phyloP scores from a whole-genome alignment of 2,797 vertebrate genomes.

The Otolemur crassicaudatus region DNA sequence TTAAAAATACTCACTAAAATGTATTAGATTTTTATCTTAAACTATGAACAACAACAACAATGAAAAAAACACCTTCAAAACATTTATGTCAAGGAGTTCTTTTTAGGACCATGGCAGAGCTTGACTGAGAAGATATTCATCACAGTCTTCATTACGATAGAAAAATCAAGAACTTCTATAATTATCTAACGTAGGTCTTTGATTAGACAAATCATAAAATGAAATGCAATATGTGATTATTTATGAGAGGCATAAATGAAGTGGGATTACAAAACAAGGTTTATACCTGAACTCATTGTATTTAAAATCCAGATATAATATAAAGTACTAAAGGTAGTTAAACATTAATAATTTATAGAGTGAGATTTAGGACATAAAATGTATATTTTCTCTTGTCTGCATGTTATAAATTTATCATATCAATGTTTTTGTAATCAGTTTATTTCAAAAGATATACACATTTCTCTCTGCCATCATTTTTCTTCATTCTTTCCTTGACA shows the following conservation, averaged over 20 bases:
- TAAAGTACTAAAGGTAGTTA: background rate
- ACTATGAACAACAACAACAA: background rate
- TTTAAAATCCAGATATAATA: background rate
- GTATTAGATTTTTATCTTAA: background rate
- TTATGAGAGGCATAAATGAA: conserved; percentile 28
- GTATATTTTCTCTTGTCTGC: background rate
- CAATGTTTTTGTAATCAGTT: background rate
- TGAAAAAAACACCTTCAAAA: background rate
- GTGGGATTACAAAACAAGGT: background rate
- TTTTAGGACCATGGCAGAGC: background rate
- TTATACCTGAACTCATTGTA: background rate
- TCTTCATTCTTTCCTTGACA: background rate
- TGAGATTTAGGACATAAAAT: background rate
- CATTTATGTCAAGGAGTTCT: background rate
- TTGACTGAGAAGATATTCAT: background rate
- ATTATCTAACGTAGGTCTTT: background rate
- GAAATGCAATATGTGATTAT: background rate
- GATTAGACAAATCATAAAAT: background rate
- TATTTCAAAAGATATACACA: background rate
- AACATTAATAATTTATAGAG: background rate
- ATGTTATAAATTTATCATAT: conserved; percentile 11
- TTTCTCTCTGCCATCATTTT: background rate
- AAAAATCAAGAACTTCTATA: background rate
- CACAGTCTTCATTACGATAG: background rate
- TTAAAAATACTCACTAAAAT: background rate